Evolutionary conservation across 1,140 invertebrate species (phyloP), one percentile per base, ranked within the genome.

Genomic region (Chrysomallon squamiferum): DNA sequence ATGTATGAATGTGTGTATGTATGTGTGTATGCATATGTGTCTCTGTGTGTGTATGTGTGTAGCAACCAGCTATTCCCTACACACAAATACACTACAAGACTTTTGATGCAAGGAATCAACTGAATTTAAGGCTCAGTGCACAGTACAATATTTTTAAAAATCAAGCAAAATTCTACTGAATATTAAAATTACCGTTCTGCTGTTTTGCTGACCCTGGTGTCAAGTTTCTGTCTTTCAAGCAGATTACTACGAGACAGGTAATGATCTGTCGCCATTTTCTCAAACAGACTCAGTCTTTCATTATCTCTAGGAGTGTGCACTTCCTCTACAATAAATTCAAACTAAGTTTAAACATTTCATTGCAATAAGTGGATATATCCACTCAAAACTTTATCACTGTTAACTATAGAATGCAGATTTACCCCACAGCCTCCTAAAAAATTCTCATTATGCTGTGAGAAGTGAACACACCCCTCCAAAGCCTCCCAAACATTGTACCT

Each of bases 131-230:
- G 33, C n/a, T 38, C 7, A 22, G 15, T n/a, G 6, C 4, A 7
- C 29, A 33, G 11, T 13, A 57, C 13, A 35, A 38, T 11, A 35
- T 0, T 41, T 15, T 27, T 20, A 22, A 22, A n/a, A 27, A 15
- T 43, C 7, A 25, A 41, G 20, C 5, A 54, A 20, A n/a, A 18
- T 52, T 32, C 18, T 22, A 64, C 2, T 20, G 2, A 18, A 22
- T 47, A 4, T 30, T 20, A n/a, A 29, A 52, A 60, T 57, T 29
- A 78, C 78, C 76, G 75, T 30, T 75, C 71, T 22, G 75, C 66
- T 59, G 79, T 81, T n/a, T 25, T 67, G 2, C 71, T 32, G 11
- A 81, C 77, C 56, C 73, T 71, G 30, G 62, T 72, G 35, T 77
- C 69, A 0, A 81, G 49, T 27, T 71, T 59, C 41, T 77, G 68